Conservation (phyloP, 2,888 invertebrate species). For the Thecophora atra region DNA sequence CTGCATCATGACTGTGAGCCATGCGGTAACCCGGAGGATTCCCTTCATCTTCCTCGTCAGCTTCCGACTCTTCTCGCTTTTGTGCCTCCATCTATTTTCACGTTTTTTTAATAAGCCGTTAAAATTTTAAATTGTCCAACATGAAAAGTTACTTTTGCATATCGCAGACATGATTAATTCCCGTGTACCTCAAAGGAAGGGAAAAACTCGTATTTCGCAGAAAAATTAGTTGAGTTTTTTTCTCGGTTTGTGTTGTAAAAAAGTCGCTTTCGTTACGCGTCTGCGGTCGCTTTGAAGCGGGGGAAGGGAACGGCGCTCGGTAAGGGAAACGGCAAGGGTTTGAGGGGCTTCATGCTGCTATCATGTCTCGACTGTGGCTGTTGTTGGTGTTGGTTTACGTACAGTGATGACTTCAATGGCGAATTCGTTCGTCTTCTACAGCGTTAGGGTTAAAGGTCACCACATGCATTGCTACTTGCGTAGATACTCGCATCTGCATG, state of each 20-base stretch:
- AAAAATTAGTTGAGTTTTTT: neutral
- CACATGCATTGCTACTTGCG: neutral
- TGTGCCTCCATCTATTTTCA: neutral
- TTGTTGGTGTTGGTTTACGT: no score
- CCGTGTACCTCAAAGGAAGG: neutral
- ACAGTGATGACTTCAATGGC: neutral
- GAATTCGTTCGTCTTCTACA: neutral
- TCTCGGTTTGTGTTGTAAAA: neutral
- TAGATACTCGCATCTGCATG: neutral
- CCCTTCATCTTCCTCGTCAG: no score
- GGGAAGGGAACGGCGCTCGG: no score
- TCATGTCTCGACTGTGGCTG: no score
- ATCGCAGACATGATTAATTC: neutral
- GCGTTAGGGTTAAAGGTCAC: neutral
- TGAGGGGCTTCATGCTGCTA: no score
- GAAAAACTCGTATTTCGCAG: neutral
- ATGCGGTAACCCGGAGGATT: neutral
- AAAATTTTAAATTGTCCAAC: constrained; percentile 28
- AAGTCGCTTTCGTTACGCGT: neutral
- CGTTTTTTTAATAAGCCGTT: neutral
- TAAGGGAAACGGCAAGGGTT: no score
- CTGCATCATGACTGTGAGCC: no score
- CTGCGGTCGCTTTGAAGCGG: constrained; percentile 5
- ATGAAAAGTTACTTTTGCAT: constrained; percentile 19
- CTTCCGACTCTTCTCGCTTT: neutral